A percentile compares a stretch with the other conserved stretches of the same genome.
phyloP scores from a whole-genome alignment of 2,888 invertebrate genomes.

The Stenodera caucasica region DNA sequence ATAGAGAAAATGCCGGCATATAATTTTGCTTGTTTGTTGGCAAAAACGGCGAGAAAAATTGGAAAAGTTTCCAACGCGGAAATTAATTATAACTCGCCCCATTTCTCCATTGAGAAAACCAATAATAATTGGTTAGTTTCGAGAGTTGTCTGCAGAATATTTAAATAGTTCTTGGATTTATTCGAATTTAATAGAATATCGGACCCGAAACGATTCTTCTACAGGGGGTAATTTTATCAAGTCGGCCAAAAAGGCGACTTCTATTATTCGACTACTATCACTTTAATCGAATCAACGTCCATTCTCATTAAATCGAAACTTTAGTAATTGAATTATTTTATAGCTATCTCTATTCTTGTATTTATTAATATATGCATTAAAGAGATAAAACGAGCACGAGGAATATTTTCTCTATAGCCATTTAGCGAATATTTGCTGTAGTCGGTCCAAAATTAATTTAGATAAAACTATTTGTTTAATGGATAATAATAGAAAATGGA shows the following conservation, averaged over 20 bases:
- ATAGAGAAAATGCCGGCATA: neutral
- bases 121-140: too few relatives aligned
- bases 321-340: neutral
- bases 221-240: neutral
- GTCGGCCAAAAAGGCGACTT: neutral
- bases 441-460: neutral
- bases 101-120: too few relatives aligned
- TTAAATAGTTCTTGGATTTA: too few relatives aligned
- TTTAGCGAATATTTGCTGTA: neutral
- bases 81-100: too few relatives aligned
- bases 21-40: too few relatives aligned
- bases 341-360: neutral
- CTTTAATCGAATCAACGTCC: constrained; percentile 1
- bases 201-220: neutral
- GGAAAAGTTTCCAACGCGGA: too few relatives aligned
- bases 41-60: too few relatives aligned
- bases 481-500: neutral
- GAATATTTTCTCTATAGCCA: neutral
- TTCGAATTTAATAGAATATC: too few relatives aligned
- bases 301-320: neutral
- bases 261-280: neutral
- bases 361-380: too few relatives aligned
- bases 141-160: neutral
- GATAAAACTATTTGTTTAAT: neutral
- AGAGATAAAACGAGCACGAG: too few relatives aligned